phyloP scores from a whole-genome alignment of 2,113 vertebrate genomes.

The Platysteira castanea region DNA sequence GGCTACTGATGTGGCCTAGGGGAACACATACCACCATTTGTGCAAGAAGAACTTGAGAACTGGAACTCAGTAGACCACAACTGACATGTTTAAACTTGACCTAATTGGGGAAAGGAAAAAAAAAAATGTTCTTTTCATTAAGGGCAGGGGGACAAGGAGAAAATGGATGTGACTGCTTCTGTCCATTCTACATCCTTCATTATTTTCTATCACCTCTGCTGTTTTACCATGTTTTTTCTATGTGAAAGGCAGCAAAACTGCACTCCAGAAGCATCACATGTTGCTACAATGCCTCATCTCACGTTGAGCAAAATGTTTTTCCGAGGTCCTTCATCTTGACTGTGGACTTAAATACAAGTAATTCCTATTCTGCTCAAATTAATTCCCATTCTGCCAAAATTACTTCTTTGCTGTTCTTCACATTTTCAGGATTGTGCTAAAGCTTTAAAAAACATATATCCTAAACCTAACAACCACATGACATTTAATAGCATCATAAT shows the following conservation, averaged over 20 bases:
- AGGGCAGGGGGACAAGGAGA: background rate
- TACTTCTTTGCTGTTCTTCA: background rate
- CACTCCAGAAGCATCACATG: background rate
- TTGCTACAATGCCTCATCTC: background rate
- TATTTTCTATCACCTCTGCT: background rate
- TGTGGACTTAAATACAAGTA: background rate
- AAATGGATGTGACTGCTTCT: background rate
- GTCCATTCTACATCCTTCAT: background rate
- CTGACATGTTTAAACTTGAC: background rate
- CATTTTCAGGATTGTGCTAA: background rate
- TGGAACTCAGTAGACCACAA: background rate
- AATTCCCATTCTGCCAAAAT: background rate
- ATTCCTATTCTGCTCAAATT: background rate
- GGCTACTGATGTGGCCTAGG: background rate
- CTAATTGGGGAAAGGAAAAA: fast-evolving
- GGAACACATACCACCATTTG: fast-evolving
- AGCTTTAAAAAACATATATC: background rate
- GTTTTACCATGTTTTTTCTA: background rate
- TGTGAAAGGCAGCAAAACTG: background rate
- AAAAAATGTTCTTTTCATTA: background rate
- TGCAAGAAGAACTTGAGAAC: background rate
- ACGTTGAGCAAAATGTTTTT: background rate
- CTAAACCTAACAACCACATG: background rate
- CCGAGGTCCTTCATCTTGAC: background rate
- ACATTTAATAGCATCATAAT: background rate